These are phyloP conservation scores for Caerostris extrusa DNA, from an alignment of 1,140 invertebrate genomes.

Conservation along the genomic window DNA sequence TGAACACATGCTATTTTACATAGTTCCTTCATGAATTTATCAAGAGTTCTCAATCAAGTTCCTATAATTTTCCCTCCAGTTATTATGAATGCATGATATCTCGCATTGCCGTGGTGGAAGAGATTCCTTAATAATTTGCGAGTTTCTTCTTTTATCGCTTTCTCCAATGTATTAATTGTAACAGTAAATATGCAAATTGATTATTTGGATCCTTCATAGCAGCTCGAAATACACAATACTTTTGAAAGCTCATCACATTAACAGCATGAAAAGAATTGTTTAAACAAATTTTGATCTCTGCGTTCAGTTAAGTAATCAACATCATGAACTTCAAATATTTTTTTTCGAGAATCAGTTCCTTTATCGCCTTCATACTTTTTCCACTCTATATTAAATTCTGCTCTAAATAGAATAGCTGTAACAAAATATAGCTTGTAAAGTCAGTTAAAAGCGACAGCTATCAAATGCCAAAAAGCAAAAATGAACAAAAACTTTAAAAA, in stretches of 20 bases:
- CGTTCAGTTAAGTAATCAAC: background rate
- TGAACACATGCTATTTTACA: no score
- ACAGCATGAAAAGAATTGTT: background rate
- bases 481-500: no score
- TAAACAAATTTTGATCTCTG: background rate
- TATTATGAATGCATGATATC: background rate
- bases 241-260: background rate
- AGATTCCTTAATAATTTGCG: background rate
- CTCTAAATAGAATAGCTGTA: no score
- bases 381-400: no score
- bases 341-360: background rate
- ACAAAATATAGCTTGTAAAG: no score
- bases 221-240: background rate
- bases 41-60: background rate
- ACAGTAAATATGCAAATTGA: background rate
- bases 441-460: no score
- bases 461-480: no score
- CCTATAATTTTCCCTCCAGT: background rate
- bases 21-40: background rate
- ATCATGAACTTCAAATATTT: background rate
- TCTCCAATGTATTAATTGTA: background rate
- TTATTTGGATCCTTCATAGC: background rate
- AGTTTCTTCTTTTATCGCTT: background rate
- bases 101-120: background rate
- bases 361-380: background rate